Base-by-base conservation (phyloP, 1,140 invertebrate genomes). In the Orchestia grillus region DNA sequence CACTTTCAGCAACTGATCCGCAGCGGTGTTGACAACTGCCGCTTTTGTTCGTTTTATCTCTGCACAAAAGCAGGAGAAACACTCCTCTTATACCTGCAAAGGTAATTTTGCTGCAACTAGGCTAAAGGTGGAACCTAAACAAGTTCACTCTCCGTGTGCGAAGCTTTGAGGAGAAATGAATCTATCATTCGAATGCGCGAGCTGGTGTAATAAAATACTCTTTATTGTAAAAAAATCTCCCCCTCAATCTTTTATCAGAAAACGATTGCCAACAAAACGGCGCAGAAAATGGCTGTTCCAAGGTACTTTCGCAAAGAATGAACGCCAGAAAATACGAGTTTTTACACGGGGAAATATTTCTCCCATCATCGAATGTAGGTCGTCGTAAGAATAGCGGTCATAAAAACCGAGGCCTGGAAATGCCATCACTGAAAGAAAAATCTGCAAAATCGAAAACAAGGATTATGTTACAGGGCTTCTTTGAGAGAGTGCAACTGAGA, bases 391-490 rank as follows among this genome's bases (percentile, higher is more conserved):
- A 77, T 77, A 77, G 62, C 62, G 11, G 62, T 77, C 62, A 77
- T 77, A 77, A 77, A 77, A 77, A 77, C 62, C 1, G 36, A 77
- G 62, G 28, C 28, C 62, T 3, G 62, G 1, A 77, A 15, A 77
- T 77, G 62, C 62, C 62, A 77, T 77, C 62, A 36, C 15, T 15
- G 62, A 28, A 77, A 77, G 28, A 23, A 77, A 36, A 36, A 23
- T 77, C 62, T 77, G 62, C 62, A 77, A 77, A 77, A 77, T 77
- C 62, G 62, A 77, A 77, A 77, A 77, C 62, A 77, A 77, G 62
- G 62, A 77, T 77, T 77, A 77, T 77, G 28, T 77, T 77, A 28
- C 62, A 3, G 62, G 11, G 62, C 28, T 77, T 3, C 62, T 77
- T 77, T 77, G 62, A 23, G 62, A 77, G 62, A 77, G 62, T 77